Base-by-base conservation (phyloP, 2,888 invertebrate genomes). In the Biston stratarius region DNA sequence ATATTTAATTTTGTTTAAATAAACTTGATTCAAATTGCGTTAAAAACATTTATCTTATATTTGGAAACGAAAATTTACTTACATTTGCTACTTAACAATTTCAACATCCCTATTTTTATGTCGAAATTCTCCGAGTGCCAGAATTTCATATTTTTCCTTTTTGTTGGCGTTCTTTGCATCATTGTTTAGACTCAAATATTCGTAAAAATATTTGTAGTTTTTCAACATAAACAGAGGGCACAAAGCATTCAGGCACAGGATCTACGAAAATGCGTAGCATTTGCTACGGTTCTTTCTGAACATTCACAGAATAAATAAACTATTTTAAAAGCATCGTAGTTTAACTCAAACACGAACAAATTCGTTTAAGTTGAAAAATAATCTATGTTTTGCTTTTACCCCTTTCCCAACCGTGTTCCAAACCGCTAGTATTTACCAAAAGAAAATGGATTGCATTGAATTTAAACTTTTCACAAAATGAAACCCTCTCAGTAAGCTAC, bases 191-290 rank as follows among this genome's bases (percentile, higher is more conserved):
- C 24, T 24, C 24, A 24, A 24, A 24, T 24, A 3, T 24, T 24
- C 24, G 1, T 24, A 24, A 24, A 24, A 24, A 24, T 24, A 38
- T 38, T 38, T 38, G 9, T 38, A 38, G 9, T 38, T 38, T 38
- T 38, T 8, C 6, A 38, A 9, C 38, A 38, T 38, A 9, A 5
- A 9, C 8, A 38, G 6, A 38, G 38, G 6, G 6, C 6, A 6
- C 38, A 38, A 38, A 38, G 8, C 38, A 8, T 38, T 5, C 38
- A 11, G 8, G 12, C 11, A 42, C 34, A 51, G 33, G 52, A 9
- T 52, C 81, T 83, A 83, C 84, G 81, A 74, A 75, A 75, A 48
- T 66, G 61, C 79, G 81, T 77, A 79, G 59, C 59, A 40, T 6
- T 12, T 10, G 57, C 52, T 45, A 45, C 36, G 45, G 14, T 34